Conservation (phyloP, 2,797 vertebrate species). For the Brachyalestes nurse region DNA sequence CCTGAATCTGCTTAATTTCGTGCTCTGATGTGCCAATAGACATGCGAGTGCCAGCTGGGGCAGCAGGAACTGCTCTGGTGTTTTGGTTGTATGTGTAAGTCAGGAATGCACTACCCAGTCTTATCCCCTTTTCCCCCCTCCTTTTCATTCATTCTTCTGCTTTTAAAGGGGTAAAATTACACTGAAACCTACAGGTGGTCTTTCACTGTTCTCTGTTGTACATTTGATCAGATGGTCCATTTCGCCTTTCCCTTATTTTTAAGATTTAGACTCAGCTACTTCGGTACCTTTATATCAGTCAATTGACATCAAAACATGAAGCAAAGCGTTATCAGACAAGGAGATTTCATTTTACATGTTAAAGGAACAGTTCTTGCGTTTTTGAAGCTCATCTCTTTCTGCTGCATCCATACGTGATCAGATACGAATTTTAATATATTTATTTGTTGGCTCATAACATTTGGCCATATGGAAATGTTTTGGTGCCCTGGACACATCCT, state of each 20-base stretch:
- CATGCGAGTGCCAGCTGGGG: slow-evolving; percentile 9
- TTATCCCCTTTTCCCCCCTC: not conserved
- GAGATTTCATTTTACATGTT: not conserved
- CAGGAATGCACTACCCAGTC: not conserved
- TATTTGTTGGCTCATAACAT: too few relatives aligned
- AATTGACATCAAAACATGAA: not conserved
- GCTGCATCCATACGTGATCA: not conserved
- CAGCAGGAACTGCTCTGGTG: slow-evolving; percentile 45
- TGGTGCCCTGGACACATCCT: too few relatives aligned
- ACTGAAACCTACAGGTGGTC: slow-evolving; percentile 5
- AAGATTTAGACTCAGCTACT: too few relatives aligned
- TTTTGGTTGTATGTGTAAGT: not conserved
- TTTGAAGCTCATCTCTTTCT: not conserved
- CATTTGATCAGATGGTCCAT: not conserved
- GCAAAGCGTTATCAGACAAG: not conserved
- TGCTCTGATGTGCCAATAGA: slow-evolving; percentile 28
- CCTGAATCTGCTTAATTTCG: not conserved
- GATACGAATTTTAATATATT: not conserved
- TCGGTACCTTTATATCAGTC: not conserved
- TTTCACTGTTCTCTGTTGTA: not conserved
- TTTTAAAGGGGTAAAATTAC: not conserved
- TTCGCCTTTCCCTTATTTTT: too few relatives aligned
- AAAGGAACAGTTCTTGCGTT: not conserved
- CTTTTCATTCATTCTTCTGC: not conserved
- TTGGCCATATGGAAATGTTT: too few relatives aligned